These are phyloP conservation scores for Tetanocera ferruginea DNA, from an alignment of 2,888 invertebrate genomes.

Conservation along the genomic window DNA sequence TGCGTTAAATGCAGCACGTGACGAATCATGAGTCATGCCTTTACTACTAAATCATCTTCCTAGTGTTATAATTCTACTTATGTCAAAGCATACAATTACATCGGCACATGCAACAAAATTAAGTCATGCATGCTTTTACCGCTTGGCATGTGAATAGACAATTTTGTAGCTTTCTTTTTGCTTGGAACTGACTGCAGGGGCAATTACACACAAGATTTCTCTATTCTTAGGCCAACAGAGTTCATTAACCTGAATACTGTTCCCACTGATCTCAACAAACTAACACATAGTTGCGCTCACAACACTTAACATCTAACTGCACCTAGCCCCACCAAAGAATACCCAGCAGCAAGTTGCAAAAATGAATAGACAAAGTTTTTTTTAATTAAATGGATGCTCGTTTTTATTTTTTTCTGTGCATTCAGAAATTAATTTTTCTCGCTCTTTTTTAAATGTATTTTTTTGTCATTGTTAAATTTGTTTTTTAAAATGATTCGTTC, in stretches of 20 bases:
- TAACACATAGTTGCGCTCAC: not conserved
- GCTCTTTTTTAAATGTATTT: not conserved
- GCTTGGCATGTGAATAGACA: no score
- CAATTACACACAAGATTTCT: not conserved
- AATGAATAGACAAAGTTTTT: not conserved
- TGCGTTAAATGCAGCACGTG: no score
- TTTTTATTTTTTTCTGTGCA: conserved; percentile 25
- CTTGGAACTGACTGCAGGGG: not conserved
- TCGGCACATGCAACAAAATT: no score
- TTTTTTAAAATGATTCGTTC: conserved; percentile 34
- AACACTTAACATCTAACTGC: not conserved
- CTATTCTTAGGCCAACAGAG: conserved; percentile 6
- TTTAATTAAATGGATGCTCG: conserved; percentile 27
- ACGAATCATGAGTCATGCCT: no score
- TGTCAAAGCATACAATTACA: no score
- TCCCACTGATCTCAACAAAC: not conserved
- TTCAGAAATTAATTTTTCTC: conserved; percentile 20
- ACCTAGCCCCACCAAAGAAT: not conserved
- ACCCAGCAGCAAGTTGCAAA: not conserved
- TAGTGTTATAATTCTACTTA: no score
- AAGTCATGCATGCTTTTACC: no score
- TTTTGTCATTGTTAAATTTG: conserved; percentile 27
- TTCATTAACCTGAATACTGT: not conserved
- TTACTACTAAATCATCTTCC: no score
- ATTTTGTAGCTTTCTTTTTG: no score